These are phyloP conservation scores for Volucella inflata DNA, from an alignment of 2,888 invertebrate species.

Conservation along the genomic window DNA sequence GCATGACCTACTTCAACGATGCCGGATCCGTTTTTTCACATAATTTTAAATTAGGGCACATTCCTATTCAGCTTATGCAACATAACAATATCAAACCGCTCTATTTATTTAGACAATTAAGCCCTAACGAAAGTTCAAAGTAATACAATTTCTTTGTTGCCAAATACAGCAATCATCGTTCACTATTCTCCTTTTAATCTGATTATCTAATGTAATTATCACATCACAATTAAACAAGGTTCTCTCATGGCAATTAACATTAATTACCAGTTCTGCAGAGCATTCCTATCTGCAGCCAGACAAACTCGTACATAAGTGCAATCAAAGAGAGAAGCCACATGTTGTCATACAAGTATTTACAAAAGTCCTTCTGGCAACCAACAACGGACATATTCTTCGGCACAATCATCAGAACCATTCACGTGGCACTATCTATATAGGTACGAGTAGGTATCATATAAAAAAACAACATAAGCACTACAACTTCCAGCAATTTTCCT, in stretches of 20 bases:
- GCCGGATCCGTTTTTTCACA: too few species aligned
- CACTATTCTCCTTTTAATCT: constrained; percentile 7
- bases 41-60: too few species aligned
- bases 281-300: neutral
- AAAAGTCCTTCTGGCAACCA: neutral
- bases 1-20: too few species aligned
- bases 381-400: constrained; percentile 25
- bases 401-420: constrained; percentile 43
- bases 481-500: constrained; percentile 64
- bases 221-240: constrained; percentile 38
- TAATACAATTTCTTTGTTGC: too few species aligned
- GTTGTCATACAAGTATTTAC: constrained; percentile 16
- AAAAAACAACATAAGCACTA: constrained; percentile 47
- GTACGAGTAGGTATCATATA: neutral
- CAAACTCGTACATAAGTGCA: constrained; percentile 2
- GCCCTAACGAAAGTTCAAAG: too few species aligned
- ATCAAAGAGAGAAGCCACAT: constrained; percentile 17
- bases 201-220: constrained; percentile 45
- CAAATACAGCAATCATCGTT: neutral
- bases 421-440: neutral
- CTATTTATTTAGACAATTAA: too few species aligned
- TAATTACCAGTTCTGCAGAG: constrained; percentile 18
- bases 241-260: constrained; percentile 24
- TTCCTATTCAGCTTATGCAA: too few species aligned
- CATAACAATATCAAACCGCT: too few species aligned